A percentile compares a stretch with the other conserved stretches of the same genome.
phyloP scores from a whole-genome alignment of 2,113 vertebrate genomes.

The Ceyx margarethae region DNA sequence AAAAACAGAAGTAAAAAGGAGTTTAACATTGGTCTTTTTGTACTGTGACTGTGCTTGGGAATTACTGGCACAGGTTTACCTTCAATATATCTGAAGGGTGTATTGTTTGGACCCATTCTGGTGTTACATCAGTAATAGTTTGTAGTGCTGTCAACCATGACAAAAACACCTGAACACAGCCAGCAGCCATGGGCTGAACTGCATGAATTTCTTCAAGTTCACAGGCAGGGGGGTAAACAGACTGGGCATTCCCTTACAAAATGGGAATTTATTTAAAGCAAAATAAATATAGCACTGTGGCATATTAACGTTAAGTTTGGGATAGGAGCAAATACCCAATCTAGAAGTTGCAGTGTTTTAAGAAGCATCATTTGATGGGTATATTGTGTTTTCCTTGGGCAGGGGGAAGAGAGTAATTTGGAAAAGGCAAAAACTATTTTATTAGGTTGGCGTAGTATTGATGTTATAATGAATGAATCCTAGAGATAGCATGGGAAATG shows the following conservation, averaged over 20 bases:
- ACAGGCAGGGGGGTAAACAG: fast-evolving
- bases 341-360: not conserved
- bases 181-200: not conserved
- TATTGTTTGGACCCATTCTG: not conserved
- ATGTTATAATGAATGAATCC: slow-evolving; percentile 1
- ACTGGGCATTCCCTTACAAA: not conserved
- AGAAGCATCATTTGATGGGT: not conserved
- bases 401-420: not conserved
- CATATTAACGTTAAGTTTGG: not conserved
- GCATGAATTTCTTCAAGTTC: not conserved
- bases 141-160: not conserved
- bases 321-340: not conserved
- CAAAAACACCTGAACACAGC: not conserved
- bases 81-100: not conserved
- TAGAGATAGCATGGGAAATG: not conserved
- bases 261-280: not conserved
- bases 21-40: not conserved
- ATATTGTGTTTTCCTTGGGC: not conserved
- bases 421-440: not conserved
- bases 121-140: not conserved
- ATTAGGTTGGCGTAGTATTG: not conserved
- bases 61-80: not conserved
- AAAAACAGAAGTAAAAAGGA: not conserved
- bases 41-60: not conserved
- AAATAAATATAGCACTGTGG: not conserved